These are phyloP conservation scores for Crepidodera aurea DNA, from an alignment of 2,888 invertebrate genomes.

Conservation along the genomic window DNA sequence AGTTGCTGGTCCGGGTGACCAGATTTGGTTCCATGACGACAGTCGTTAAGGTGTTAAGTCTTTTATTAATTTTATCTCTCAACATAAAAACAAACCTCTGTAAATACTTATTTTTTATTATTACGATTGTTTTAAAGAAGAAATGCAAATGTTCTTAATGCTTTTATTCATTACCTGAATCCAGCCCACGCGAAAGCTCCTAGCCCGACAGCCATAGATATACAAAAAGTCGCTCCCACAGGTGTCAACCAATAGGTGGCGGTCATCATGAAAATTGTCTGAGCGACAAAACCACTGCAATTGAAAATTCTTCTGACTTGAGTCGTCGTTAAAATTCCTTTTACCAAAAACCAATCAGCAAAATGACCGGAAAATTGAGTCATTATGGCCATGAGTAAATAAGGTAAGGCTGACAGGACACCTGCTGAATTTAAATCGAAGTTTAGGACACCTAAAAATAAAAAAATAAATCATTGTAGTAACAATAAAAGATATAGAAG, in stretches of 20 bases:
- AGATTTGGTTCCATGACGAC: no score
- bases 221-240: conserved; percentile 75
- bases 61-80: no score
- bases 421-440: conserved; percentile 83
- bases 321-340: conserved; percentile 74
- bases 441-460: conserved; percentile 71
- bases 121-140: no score
- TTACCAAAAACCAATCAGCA: conserved; percentile 79
- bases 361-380: conserved; percentile 82
- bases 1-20: no score
- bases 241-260: conserved; percentile 79
- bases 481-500: no score
- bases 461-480: no score
- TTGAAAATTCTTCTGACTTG: conserved; percentile 75
- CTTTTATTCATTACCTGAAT: conserved; percentile 81
- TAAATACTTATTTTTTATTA: no score
- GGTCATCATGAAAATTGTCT: conserved; percentile 86
- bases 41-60: no score
- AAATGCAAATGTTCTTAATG: no score
- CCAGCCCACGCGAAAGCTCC: conserved; percentile 95
- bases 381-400: conserved; percentile 85
- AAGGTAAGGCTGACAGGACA: conserved; percentile 85
- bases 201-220: conserved; percentile 87
- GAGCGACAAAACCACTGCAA: conserved; percentile 76
- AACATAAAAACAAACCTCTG: no score